Evolutionary conservation across 2,888 invertebrate genomes (phyloP).

Genomic region (Thereva unica): DNA sequence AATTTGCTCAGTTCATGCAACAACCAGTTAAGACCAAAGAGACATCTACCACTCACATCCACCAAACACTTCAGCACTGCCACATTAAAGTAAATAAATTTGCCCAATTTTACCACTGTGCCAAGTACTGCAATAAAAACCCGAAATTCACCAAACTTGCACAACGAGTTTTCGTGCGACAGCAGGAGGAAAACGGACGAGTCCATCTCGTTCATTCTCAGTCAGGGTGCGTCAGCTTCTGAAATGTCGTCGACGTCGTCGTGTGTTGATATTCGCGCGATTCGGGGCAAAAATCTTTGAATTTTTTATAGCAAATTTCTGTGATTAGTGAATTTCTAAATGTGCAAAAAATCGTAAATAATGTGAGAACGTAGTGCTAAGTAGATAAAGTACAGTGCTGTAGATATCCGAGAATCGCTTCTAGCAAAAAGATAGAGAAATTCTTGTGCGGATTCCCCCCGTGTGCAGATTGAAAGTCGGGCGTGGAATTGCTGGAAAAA

Average conservation of each 20-base stretch:
- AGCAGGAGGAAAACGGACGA: neutral
- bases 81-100: too few species aligned
- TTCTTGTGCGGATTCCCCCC: neutral
- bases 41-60: too few species aligned
- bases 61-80: too few species aligned
- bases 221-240: slow-evolving; percentile 42
- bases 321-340: slow-evolving; percentile 24
- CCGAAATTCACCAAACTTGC: too few species aligned
- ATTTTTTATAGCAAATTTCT: slow-evolving; percentile 5
- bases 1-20: too few species aligned
- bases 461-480: slow-evolving; percentile 22
- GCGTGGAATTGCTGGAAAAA: slow-evolving; percentile 24
- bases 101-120: too few species aligned
- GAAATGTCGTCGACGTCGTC: slow-evolving; percentile 36
- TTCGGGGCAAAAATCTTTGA: slow-evolving; percentile 27
- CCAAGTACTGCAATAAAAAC: too few species aligned
- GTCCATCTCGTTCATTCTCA: slow-evolving; percentile 34
- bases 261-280: slow-evolving; percentile 38
- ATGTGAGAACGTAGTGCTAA: slow-evolving; percentile 31
- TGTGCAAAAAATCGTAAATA: slow-evolving; percentile 20
- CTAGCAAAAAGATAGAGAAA: slow-evolving; percentile 9
- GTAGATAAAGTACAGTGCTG: slow-evolving; percentile 9
- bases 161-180: too few species aligned
- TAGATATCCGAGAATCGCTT: slow-evolving; percentile 10
- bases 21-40: too few species aligned